phyloP scores from a whole-genome alignment of 2,888 invertebrate genomes.

The Polydrusus pterygomalis region DNA sequence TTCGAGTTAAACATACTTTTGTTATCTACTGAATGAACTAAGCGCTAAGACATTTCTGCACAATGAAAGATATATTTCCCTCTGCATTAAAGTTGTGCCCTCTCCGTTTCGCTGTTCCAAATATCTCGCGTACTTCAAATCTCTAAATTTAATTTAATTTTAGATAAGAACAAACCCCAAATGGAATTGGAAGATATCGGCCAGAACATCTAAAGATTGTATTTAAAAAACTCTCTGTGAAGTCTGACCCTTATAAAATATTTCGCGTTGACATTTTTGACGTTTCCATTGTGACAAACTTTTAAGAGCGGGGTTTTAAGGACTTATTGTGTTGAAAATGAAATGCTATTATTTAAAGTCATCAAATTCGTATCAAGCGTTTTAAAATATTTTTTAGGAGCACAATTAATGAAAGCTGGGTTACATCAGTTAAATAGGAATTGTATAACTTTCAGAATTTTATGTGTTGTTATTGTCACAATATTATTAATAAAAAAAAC shows the following conservation, averaged over 20 bases:
- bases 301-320: neutral
- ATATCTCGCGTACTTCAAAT: constrained; percentile 3
- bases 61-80: constrained; percentile 11
- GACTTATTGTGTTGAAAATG: neutral
- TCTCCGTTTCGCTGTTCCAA: neutral
- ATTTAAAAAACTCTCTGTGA: constrained; percentile 10
- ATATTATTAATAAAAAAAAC: no score
- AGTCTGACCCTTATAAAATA: neutral
- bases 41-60: neutral
- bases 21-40: neutral
- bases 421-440: no score
- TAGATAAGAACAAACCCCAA: constrained; percentile 16
- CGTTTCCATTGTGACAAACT: neutral
- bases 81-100: constrained; percentile 6
- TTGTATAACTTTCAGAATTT: no score
- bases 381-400: no score
- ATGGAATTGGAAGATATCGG: constrained; percentile 1
- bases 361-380: neutral
- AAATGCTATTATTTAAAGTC: neutral
- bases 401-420: no score
- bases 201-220: constrained; percentile 7
- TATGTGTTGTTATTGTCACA: no score
- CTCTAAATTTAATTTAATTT: constrained; percentile 11
- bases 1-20: neutral
- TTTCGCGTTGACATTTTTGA: neutral